Conservation (phyloP, 1,140 invertebrate genomes). For the Vanessa tameamea region DNA sequence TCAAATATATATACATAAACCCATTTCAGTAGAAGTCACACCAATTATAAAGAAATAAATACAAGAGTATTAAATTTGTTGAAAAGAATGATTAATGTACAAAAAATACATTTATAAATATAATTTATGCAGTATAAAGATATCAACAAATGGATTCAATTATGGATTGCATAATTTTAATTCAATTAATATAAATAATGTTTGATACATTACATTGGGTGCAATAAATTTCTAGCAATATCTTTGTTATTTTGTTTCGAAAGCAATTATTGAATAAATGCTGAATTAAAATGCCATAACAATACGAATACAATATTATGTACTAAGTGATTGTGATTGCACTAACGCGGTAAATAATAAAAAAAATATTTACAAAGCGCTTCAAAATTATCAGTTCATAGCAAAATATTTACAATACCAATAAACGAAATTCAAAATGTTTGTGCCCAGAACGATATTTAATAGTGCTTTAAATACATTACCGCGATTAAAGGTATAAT, state of each 20-base stretch:
- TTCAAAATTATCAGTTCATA: constrained; percentile 34
- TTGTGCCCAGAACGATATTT: constrained; percentile 40
- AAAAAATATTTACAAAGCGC: constrained; percentile 44
- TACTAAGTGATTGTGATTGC: not conserved
- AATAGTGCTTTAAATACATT: not conserved
- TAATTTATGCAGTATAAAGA: not conserved
- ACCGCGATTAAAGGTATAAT: not conserved
- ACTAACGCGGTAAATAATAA: constrained; percentile 9
- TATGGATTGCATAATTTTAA: too few species aligned
- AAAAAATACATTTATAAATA: not conserved
- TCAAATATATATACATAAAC: not conserved
- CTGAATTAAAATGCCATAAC: not conserved
- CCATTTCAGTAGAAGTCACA: not conserved
- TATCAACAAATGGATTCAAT: too few species aligned
- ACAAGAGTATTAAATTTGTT: not conserved
- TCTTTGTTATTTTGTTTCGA: not conserved
- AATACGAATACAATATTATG: constrained; percentile 6
- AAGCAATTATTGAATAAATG: not conserved
- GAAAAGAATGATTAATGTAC: not conserved
- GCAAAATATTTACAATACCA: constrained; percentile 53
- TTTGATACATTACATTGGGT: too few species aligned
- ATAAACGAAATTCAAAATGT: constrained; percentile 34
- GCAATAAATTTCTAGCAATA: not conserved
- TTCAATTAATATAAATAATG: too few species aligned
- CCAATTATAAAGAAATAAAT: not conserved